Conservation (phyloP, 2,888 invertebrate species). For the Noctua comes region DNA sequence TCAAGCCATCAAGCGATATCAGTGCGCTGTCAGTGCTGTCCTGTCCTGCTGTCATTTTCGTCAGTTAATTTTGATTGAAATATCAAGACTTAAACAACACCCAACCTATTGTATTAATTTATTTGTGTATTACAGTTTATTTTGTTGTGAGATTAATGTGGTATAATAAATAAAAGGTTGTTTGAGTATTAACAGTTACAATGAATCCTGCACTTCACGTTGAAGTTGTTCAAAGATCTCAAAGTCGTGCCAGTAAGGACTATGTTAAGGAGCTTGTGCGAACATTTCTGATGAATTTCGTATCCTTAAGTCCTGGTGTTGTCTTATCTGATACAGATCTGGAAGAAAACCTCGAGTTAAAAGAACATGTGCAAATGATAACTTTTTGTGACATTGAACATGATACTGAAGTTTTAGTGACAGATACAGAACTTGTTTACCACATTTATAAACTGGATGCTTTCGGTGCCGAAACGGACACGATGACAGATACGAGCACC, state of each 20-base stretch:
- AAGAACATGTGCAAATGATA: conserved; percentile 80
- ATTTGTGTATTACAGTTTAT: neutral
- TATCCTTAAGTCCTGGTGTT: conserved; percentile 78
- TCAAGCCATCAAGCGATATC: no score
- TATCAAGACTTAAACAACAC: neutral
- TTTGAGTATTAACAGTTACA: conserved; percentile 6
- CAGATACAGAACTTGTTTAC: conserved; percentile 74
- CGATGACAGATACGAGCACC: conserved; percentile 84
- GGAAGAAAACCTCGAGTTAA: conserved; percentile 75
- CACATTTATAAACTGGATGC: conserved; percentile 81
- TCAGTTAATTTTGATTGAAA: conserved; percentile 39
- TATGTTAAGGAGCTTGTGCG: conserved; percentile 78
- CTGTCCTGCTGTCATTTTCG: conserved; percentile 7
- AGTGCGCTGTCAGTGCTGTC: neutral
- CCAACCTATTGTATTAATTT: neutral
- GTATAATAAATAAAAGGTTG: neutral
- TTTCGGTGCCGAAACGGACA: conserved; percentile 81
- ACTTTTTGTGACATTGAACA: conserved; percentile 83
- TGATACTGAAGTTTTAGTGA: conserved; percentile 72
- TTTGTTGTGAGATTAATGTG: conserved; percentile 5
- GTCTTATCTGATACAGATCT: conserved; percentile 73
- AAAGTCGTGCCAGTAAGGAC: conserved; percentile 78
- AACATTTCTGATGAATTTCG: conserved; percentile 76
- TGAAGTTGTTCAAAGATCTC: conserved; percentile 82
- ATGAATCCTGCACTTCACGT: conserved; percentile 81